Percentiles rank a stretch among this genome's conserved stretches.
These are phyloP conservation scores for Macroramphosus scolopax DNA, from an alignment of 2,797 vertebrate species.

Conservation along the genomic window DNA sequence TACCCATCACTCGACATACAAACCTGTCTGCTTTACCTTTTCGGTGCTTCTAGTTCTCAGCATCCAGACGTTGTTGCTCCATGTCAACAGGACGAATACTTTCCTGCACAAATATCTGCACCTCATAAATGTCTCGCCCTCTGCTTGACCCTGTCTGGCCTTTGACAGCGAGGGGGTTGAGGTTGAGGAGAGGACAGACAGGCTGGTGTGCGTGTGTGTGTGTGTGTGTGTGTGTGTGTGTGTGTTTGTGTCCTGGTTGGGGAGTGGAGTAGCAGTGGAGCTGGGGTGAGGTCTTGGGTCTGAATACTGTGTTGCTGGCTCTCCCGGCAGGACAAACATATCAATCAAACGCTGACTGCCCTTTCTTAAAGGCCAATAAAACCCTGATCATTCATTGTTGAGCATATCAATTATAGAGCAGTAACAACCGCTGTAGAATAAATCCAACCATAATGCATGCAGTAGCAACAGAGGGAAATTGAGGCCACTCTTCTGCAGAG, in stretches of 20 bases:
- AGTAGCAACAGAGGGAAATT: conserved; percentile 3
- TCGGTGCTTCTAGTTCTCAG: conserved; percentile 54
- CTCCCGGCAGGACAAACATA: conserved; percentile 52
- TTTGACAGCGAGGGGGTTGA: conserved; percentile 61
- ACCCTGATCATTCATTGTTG: conserved; percentile 14
- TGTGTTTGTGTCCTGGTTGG: conserved; percentile 4
- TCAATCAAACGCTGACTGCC: conserved; percentile 29
- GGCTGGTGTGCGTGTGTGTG: conserved; percentile 36
- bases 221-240: conserved; percentile 32
- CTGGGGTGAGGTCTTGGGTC: conserved; percentile 47
- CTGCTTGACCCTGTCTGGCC: conserved; percentile 72
- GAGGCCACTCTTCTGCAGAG: conserved; percentile 1
- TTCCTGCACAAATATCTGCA: conserved; percentile 77
- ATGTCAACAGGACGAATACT: conserved; percentile 71
- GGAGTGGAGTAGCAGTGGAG: conserved; percentile 14
- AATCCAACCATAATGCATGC: neutral
- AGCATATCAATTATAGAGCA: conserved; percentile 21
- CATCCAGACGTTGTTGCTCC: conserved; percentile 60
- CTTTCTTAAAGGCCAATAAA: conserved; percentile 40
- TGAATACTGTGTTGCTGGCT: conserved; percentile 63
- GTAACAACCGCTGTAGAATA: conserved; percentile 7
- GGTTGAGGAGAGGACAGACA: conserved; percentile 46
- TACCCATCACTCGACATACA: conserved; percentile 33
- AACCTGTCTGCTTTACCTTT: conserved; percentile 24
- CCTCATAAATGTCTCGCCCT: conserved; percentile 79